A percentile compares a stretch with the other conserved stretches of the same genome.
Conservation (phyloP, 1,140 invertebrate genomes). For the Cyrtorhinus lividipennis region DNA sequence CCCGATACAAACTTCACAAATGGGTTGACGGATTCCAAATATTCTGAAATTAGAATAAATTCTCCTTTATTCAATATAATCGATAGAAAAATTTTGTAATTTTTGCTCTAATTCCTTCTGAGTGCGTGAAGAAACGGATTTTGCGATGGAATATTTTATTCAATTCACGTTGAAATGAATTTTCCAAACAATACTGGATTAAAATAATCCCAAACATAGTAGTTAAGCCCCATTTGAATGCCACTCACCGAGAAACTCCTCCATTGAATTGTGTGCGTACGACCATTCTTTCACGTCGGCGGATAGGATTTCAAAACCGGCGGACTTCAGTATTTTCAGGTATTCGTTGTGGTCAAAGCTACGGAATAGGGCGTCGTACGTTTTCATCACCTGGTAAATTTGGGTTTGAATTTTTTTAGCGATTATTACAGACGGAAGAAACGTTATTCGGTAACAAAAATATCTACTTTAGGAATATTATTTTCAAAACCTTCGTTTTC, state of each 20-base stretch:
- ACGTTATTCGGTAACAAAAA: no score
- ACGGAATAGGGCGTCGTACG: neutral
- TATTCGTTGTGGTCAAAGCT: neutral
- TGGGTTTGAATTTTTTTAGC: no score
- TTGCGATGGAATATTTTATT: no score
- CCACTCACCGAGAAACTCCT: constrained; percentile 7
- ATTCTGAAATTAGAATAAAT: constrained; percentile 14
- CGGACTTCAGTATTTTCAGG: neutral
- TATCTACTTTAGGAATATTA: no score
- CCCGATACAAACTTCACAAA: constrained; percentile 8
- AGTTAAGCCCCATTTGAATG: no score
- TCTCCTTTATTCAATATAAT: no score
- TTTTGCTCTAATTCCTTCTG: neutral
- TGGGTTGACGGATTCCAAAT: constrained; percentile 17
- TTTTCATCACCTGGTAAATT: neutral
- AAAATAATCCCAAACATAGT: no score
- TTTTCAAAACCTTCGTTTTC: no score
- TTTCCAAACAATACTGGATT: no score
- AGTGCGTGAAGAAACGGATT: no score
- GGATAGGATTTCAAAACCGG: neutral
- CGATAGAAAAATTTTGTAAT: constrained; percentile 5
- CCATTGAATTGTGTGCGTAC: neutral
- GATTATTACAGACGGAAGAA: no score
- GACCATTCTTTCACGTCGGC: neutral
- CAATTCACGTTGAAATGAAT: no score